Evolutionary conservation across 2,797 vertebrate species (phyloP).

Genomic region (Typhlichthys subterraneus): DNA sequence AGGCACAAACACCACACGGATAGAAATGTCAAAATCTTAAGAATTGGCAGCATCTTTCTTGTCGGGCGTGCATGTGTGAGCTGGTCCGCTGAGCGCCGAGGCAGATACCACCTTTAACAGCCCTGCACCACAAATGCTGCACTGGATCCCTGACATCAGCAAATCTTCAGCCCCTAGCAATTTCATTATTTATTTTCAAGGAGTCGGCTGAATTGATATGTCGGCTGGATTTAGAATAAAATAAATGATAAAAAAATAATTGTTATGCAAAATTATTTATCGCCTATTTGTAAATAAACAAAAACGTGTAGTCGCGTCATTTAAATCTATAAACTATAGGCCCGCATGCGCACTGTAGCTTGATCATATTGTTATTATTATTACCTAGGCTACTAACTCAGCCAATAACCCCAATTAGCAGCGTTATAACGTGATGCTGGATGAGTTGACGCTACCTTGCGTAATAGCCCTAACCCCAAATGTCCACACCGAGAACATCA

Average conservation of each 20-base stretch:
- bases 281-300: too few species aligned
- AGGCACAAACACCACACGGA: conserved; percentile 72
- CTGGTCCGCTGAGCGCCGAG: conserved; percentile 36
- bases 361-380: too few species aligned
- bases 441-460: too few species aligned
- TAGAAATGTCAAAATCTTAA: conserved; percentile 68
- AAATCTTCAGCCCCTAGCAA: conserved; percentile 74
- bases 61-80: conserved; percentile 68
- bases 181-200: conserved; percentile 80
- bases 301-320: too few species aligned
- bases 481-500: too few species aligned
- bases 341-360: too few species aligned
- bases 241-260: neutral
- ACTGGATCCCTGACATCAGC: conserved; percentile 90
- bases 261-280: too few species aligned
- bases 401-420: too few species aligned
- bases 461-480: too few species aligned
- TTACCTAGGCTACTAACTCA: too few species aligned
- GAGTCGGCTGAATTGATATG: conserved; percentile 57
- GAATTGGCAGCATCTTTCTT: conserved; percentile 73
- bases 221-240: neutral
- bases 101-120: conserved; percentile 58
- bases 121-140: conserved; percentile 85
- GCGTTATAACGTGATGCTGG: too few species aligned
- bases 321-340: too few species aligned